phyloP scores from a whole-genome alignment of 2,113 vertebrate species.

The Cacatua alba region DNA sequence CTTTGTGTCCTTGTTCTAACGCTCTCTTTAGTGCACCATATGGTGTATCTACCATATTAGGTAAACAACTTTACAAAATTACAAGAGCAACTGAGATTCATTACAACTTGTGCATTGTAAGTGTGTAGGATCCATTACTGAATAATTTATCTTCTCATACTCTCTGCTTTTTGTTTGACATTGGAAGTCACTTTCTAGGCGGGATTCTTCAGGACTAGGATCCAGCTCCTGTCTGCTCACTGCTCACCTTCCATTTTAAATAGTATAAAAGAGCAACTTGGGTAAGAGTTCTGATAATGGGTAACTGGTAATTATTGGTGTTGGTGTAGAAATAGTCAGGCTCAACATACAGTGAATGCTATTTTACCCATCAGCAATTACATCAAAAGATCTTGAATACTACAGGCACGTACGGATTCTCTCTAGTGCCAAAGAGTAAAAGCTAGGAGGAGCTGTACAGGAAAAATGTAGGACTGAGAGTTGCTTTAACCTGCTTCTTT shows the following conservation, averaged over 20 bases:
- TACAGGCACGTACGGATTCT: not conserved
- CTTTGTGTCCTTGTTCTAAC: conserved; percentile 24
- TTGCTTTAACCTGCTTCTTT: not conserved
- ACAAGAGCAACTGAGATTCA: conserved; percentile 12
- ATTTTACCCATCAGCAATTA: not conserved
- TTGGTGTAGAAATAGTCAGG: no score
- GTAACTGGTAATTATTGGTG: no score
- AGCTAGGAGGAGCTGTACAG: not conserved
- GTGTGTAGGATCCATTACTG: not conserved
- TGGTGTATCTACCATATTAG: conserved; percentile 43
- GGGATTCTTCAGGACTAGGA: no score
- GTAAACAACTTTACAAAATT: conserved; percentile 57
- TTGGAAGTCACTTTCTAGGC: no score
- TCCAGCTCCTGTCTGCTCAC: no score
- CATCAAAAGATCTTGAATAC: not conserved
- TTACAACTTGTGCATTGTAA: conserved; percentile 50
- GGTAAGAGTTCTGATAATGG: no score
- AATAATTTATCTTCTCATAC: no score
- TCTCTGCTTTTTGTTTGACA: no score
- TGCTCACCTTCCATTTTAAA: no score
- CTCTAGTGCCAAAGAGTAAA: not conserved
- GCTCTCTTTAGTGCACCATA: conserved; percentile 23
- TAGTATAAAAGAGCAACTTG: no score
- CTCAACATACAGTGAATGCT: no score
- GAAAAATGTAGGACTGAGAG: not conserved